These are phyloP conservation scores for Creontiades dilutus DNA, from an alignment of 2,888 invertebrate genomes.

Conservation along the genomic window DNA sequence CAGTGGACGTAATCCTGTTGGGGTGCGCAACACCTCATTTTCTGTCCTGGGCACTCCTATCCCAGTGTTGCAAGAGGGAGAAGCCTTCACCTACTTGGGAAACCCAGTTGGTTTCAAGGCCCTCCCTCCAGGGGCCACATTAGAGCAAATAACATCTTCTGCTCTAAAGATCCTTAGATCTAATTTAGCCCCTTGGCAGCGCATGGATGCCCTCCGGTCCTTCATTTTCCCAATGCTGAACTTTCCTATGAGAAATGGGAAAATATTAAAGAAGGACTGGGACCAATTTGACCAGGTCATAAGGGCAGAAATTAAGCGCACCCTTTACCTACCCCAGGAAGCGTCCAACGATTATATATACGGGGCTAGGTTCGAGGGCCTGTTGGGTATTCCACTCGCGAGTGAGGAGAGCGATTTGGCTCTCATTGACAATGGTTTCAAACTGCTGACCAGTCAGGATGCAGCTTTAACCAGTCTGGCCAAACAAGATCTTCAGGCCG, in stretches of 20 bases:
- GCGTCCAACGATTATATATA: conserved; percentile 64
- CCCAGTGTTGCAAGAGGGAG: background rate
- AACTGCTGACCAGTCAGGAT: conserved; percentile 51
- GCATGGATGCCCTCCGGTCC: conserved; percentile 46
- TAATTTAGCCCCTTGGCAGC: conserved; percentile 56
- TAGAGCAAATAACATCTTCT: background rate
- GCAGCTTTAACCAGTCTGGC: background rate
- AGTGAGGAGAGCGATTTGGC: conserved; percentile 43
- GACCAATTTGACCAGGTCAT: conserved; percentile 46
- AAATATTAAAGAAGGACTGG: conserved; percentile 44
- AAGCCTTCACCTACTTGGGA: too few species aligned
- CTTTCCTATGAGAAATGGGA: background rate
- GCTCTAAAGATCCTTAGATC: conserved; percentile 38
- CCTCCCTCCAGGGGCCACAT: too few species aligned
- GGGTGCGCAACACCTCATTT: conserved; percentile 1
- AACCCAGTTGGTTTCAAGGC: too few species aligned
- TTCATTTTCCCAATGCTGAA: conserved; percentile 60
- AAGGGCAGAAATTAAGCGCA: conserved; percentile 56
- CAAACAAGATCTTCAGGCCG: background rate
- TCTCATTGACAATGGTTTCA: conserved; percentile 57
- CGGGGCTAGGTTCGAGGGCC: conserved; percentile 58
- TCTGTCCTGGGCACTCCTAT: background rate
- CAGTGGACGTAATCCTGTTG: background rate
- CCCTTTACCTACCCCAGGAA: conserved; percentile 52
- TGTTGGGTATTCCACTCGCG: conserved; percentile 29